Percentiles rank a stretch among this genome's conserved stretches.
phyloP scores from a whole-genome alignment of 1,140 invertebrate species.

The Bombyx mandarina region DNA sequence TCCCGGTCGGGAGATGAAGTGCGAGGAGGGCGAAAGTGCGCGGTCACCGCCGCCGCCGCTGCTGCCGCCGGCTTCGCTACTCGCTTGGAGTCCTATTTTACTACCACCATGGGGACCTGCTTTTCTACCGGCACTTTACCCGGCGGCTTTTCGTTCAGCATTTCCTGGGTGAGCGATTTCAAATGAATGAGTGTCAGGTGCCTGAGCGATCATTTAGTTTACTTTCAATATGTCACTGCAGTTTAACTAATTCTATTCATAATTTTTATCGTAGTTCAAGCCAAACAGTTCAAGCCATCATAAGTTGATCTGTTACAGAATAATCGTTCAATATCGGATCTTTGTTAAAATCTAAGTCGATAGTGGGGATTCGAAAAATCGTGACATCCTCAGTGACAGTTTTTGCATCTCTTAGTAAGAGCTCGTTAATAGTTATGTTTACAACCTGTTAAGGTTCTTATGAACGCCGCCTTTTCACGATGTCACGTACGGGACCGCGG shows the following conservation, averaged over 20 bases:
- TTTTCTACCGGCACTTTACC: conserved; percentile 71
- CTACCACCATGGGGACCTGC: conserved; percentile 73
- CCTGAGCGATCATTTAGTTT: conserved; percentile 1
- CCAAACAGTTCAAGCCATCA: too few relatives aligned
- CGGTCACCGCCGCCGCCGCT: conserved; percentile 61
- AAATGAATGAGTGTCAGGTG: conserved; percentile 3
- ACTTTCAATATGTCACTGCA: too few relatives aligned
- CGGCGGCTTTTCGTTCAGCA: conserved; percentile 71
- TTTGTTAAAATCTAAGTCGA: too few relatives aligned
- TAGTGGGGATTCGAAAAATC: conserved; percentile 6
- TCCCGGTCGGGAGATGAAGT: conserved; percentile 65
- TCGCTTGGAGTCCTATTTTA: conserved; percentile 72
- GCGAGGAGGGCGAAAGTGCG: conserved; percentile 61
- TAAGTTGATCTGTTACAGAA: too few relatives aligned
- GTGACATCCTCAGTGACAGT: conserved; percentile 36
- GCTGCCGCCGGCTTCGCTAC: conserved; percentile 66
- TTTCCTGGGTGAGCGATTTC: conserved; percentile 69
- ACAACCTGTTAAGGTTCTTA: conserved; percentile 54
- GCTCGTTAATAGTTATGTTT: conserved; percentile 58
- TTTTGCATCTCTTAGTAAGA: conserved; percentile 36
- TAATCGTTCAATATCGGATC: too few relatives aligned
- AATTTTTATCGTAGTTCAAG: too few relatives aligned
- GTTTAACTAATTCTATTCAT: too few relatives aligned
- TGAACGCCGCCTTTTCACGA: conserved; percentile 42
- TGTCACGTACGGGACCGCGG: conserved; percentile 47